A percentile compares a stretch with the other conserved stretches of the same genome.
These are phyloP conservation scores for Anastrepha obliqua DNA, from an alignment of 1,140 invertebrate genomes.

Conservation along the genomic window DNA sequence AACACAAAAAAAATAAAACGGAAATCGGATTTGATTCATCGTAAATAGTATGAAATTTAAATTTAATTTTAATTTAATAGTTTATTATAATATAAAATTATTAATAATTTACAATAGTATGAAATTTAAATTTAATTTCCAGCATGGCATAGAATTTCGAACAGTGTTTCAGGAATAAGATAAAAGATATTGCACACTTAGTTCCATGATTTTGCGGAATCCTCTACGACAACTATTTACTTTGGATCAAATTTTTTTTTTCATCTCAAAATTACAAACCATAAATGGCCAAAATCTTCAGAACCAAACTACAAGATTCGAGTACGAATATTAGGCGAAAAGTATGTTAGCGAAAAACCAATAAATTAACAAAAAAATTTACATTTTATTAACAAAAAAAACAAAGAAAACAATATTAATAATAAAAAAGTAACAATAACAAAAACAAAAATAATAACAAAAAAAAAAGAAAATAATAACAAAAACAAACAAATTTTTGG, in stretches of 20 bases:
- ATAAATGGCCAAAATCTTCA: constrained; percentile 8
- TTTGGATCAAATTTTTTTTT: neutral
- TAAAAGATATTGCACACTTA: neutral
- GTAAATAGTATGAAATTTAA: too few species aligned
- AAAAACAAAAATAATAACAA: neutral
- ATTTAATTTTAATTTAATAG: too few species aligned
- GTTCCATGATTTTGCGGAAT: too few species aligned
- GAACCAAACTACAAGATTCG: neutral
- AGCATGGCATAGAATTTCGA: neutral
- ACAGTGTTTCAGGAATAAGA: neutral
- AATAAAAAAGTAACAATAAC: neutral
- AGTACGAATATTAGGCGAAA: too few species aligned
- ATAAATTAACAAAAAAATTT: neutral
- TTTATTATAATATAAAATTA: too few species aligned
- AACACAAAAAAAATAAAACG: too few species aligned
- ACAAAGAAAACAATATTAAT: too few species aligned
- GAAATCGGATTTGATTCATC: too few species aligned
- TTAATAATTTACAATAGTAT: too few species aligned
- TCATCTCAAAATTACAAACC: neutral
- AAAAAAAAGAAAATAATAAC: neutral
- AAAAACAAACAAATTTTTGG: neutral
- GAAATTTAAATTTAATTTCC: too few species aligned
- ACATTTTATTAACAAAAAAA: neutral
- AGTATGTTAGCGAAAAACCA: too few species aligned
- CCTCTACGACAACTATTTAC: neutral